phyloP scores from a whole-genome alignment of 2,888 invertebrate genomes.

The Monoplex corrugatus region DNA sequence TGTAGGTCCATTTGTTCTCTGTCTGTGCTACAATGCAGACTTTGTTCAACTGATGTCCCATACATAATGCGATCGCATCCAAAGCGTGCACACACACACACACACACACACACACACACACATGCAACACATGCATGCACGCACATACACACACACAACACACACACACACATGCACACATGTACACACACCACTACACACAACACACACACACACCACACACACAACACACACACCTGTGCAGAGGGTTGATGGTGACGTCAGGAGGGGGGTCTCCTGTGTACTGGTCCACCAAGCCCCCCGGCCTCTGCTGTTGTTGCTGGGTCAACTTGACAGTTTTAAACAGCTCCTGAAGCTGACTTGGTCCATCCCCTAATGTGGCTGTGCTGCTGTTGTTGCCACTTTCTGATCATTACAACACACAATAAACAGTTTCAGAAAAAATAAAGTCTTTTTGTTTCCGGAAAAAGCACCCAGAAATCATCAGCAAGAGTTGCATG shows the following conservation, averaged over 20 bases:
- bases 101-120: no score
- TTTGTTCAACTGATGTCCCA: no score
- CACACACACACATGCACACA: no score
- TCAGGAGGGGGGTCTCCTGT: conserved; percentile 47
- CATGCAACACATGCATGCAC: not conserved
- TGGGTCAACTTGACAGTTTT: conserved; percentile 41
- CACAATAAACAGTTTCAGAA: no score
- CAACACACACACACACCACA: not conserved
- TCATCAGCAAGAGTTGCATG: no score
- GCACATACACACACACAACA: not conserved
- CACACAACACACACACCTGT: not conserved
- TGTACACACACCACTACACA: no score
- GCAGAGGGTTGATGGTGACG: conserved; percentile 43
- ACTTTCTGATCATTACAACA: not conserved
- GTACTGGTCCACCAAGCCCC: conserved; percentile 43
- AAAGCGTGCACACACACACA: no score
- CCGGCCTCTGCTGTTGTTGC: conserved; percentile 35
- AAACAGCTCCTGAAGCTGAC: conserved; percentile 48
- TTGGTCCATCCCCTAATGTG: not conserved
- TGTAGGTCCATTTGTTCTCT: no score
- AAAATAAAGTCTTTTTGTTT: no score
- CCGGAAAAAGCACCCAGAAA: no score
- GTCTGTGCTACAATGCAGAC: no score
- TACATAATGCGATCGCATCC: no score
- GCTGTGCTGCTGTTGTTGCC: not conserved